phyloP scores from a whole-genome alignment of 2,797 vertebrate species.

The Notolabrus celidotus region DNA sequence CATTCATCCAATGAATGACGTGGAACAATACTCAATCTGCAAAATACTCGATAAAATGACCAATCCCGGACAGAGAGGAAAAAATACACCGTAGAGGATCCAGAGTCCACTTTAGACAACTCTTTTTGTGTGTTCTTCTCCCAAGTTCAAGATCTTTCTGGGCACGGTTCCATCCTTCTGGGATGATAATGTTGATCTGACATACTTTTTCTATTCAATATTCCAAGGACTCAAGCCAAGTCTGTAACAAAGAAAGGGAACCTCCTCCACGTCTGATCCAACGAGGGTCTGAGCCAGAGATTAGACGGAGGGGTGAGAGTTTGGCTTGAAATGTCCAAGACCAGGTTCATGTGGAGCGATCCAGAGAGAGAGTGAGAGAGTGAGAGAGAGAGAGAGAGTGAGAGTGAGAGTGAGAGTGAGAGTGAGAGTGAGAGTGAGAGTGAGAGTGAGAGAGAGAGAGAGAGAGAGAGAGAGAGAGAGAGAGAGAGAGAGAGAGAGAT shows the following conservation, averaged over 20 bases:
- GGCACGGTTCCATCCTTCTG: slow-evolving; percentile 28
- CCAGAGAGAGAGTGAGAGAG: slow-evolving; percentile 33
- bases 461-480: slow-evolving; percentile 8
- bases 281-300: slow-evolving; percentile 12
- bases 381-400: slow-evolving; percentile 19
- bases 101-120: slow-evolving; percentile 50
- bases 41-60: slow-evolving; percentile 69
- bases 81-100: slow-evolving; percentile 57
- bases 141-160: slow-evolving; percentile 27
- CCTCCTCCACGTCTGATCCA: slow-evolving; percentile 27
- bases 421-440: no score
- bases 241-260: slow-evolving; percentile 25
- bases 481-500: slow-evolving; percentile 17
- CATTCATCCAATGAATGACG: slow-evolving; percentile 60
- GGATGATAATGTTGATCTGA: slow-evolving; percentile 23
- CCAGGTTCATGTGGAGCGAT: slow-evolving; percentile 31
- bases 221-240: slow-evolving; percentile 9
- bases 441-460: slow-evolving; percentile 33
- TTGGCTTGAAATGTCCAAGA: slow-evolving; percentile 45
- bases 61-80: slow-evolving; percentile 22
- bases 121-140: slow-evolving; percentile 13
- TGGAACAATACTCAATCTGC: slow-evolving; percentile 62
- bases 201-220: not conserved
- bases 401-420: slow-evolving; percentile 19
- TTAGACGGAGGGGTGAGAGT: slow-evolving; percentile 20